Base-by-base conservation (phyloP, 2,888 invertebrate genomes). In the Caenorhabditis sinica region DNA sequence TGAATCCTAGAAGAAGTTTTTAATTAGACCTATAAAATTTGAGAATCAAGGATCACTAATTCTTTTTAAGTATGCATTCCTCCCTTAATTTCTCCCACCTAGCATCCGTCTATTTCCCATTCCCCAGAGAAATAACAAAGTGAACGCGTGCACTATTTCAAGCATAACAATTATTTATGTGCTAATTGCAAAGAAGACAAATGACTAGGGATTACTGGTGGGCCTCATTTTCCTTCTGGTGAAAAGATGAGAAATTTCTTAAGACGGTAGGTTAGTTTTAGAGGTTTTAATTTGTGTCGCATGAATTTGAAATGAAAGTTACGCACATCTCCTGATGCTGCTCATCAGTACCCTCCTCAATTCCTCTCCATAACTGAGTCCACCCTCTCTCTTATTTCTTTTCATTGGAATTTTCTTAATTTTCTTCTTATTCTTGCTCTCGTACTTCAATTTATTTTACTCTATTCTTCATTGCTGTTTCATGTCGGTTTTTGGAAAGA, bases 301-400 rank as follows among this genome's bases (percentile, higher is more conserved):
- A 72, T 65, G 53, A 79, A 71, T 79, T 79, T n/a, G 45, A 63
- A 79, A 79, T 79, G 65, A 65, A 71, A 69, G 79, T 77, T 69
- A 60, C 68, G 49, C 76, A 60, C 69, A 60, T 77, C 61, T 33
- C 33, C 20, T 40, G 23, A 28, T 45, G 33, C 63, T 79, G 30
- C 28, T 45, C 71, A 79, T 71, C 65, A 79, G 65, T 65, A 63
- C 17, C 60, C 60, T 49, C 17, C 33, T 33, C 23, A 45, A 53
- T 68, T 49, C 36, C 43, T 71, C 65, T 79, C 79, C 51, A 71
- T 71, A 79, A 79, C 72, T n/a, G 53, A 80, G 56, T 63, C 69
- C 53, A 51, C 58, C n/a, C n/a, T n/a, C n/a, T n/a, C n/a, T 63
- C 63, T 69, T 36, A 69, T 61, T 60, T 61, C 40, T 77, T 69